Evolutionary conservation across 1,140 invertebrate species (phyloP).

Genomic region (Lordiphosa mommai): DNA sequence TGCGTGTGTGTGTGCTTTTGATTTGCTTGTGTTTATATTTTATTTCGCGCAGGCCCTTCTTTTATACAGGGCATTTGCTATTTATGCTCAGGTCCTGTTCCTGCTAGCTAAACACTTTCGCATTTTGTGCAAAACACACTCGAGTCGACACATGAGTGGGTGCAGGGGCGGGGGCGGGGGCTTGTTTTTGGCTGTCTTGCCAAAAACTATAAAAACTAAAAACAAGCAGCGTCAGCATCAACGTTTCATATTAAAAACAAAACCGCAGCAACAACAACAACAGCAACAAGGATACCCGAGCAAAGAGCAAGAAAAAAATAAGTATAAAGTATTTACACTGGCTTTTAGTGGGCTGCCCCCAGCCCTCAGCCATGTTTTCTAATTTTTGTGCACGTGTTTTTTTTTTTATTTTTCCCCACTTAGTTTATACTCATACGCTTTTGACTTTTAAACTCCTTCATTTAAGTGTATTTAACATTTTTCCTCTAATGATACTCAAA

Average conservation of each 20-base stretch:
- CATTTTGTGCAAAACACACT: constrained; percentile 33
- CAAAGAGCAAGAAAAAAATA: constrained; percentile 24
- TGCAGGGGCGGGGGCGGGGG: neutral
- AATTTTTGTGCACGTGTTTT: constrained; percentile 37
- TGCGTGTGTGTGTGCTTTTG: constrained; percentile 48
- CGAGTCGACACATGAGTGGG: constrained; percentile 5
- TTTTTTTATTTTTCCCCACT: constrained; percentile 7
- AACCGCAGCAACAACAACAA: constrained; percentile 28
- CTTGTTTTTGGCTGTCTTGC: constrained; percentile 39
- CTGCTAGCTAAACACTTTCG: constrained; percentile 63
- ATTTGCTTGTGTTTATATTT: constrained; percentile 61
- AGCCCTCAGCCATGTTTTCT: constrained; percentile 30
- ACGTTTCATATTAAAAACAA: constrained; percentile 75
- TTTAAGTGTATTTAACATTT: constrained; percentile 74
- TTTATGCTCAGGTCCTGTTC: constrained; percentile 30
- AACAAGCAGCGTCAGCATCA: constrained; percentile 73
- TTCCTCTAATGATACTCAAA: constrained; percentile 69
- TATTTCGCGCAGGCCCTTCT: constrained; percentile 41
- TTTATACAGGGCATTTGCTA: constrained; percentile 49
- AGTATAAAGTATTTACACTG: constrained; percentile 56
- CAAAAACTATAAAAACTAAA: constrained; percentile 64
- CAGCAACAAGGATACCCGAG: constrained; percentile 30
- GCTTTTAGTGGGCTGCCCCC: constrained; percentile 32
- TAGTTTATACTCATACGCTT: constrained; percentile 60
- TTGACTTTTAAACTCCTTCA: constrained; percentile 63